Conservation (phyloP, 2,113 vertebrate species). For the Marmota monax region DNA sequence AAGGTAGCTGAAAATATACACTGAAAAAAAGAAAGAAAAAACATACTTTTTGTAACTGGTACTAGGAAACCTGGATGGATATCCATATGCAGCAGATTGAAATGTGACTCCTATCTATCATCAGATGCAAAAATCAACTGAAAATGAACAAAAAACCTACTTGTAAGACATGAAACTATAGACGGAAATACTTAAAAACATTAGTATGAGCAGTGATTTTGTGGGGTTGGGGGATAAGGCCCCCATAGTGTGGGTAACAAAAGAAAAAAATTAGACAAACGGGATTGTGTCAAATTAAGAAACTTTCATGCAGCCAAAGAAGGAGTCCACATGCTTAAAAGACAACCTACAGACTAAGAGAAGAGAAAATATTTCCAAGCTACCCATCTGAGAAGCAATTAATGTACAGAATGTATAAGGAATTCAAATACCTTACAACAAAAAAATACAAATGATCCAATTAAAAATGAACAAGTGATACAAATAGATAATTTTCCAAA, state of each 20-base stretch:
- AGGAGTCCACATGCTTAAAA: not conserved
- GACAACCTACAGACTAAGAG: not conserved
- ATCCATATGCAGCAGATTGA: no score
- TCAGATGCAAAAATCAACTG: not conserved
- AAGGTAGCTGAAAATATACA: no score
- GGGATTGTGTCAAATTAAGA: no score
- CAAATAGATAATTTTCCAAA: not conserved
- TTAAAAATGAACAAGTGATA: not conserved
- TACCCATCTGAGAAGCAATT: no score
- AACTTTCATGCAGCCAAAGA: no score
- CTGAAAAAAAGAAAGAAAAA: no score
- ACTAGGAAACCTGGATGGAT: no score
- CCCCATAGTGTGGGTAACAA: not conserved
- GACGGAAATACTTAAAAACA: no score
- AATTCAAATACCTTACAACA: not conserved
- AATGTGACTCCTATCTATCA: not conserved
- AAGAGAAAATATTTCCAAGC: no score
- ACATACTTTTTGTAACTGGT: no score
- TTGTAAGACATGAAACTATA: not conserved
- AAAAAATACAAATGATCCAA: not conserved
- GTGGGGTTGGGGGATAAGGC: not conserved
- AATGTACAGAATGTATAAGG: not conserved
- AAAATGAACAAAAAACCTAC: not conserved
- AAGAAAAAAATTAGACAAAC: not conserved
- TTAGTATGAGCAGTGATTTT: not conserved